Evolutionary conservation across 1,140 invertebrate species (phyloP), one percentile per base, ranked within the genome.

Genomic region (Caerostris darwini): DNA sequence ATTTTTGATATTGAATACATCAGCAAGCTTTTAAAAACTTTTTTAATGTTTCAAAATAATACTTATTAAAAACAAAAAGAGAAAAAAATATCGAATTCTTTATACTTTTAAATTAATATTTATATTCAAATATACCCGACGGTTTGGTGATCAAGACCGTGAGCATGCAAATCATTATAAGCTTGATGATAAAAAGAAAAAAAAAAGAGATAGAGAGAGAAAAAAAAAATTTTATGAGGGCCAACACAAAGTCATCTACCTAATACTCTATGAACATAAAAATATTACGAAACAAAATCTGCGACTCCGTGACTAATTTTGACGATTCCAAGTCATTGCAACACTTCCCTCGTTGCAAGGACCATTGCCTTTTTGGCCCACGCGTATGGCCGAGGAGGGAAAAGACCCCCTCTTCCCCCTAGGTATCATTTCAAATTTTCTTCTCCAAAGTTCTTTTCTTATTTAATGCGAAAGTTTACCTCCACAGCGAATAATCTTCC

Each of bases 401-500:
- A 59, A 8, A 89, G n/a, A 82, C 19, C 19, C 58, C 61, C 14
- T n/a, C n/a, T 71, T 64, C 58, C 61, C 92, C 83, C 50, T 67
- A 87, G 92, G 92, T 93, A 86, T 83, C 61, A 87, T 87, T 93
- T 92, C 90, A 92, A 90, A 92, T 83, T 92, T 92, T 93, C 57
- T 58, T 58, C 83, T 57, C 61, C 92, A 93, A 93, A 87, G n/a
- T 93, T 86, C 83, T 71, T 77, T 87, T 93, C 64, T 77, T 93
- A 86, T 93, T 93, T 93, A 93, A 87, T 93, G 92, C 92, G 64
- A 93, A 93, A 93, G 92, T 93, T 93, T 93, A 93, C 83, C 83
- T 87, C 92, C 83, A 56, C 58, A 12, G 91, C 91, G 91, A 93
- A 93, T 93, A 93, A 93, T 93, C 91, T 93, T 87, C 83, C 83